Evolutionary conservation across 1,140 invertebrate species (phyloP), one percentile per base, ranked within the genome.

Genomic region (Lanistes nyassanus): DNA sequence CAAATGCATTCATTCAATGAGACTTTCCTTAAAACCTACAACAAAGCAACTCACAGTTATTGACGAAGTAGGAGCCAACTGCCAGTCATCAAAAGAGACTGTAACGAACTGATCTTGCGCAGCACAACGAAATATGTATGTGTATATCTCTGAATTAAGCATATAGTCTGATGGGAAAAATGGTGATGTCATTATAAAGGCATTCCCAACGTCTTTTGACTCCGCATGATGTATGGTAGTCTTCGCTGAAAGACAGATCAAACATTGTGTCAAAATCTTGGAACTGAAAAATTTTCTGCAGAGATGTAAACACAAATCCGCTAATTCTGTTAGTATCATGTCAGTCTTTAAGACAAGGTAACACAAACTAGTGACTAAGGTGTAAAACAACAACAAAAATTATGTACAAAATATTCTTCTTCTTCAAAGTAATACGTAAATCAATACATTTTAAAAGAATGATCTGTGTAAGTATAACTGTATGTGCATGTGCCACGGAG

Each of bases 81-180:
- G 62, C 77, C 77, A 81, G 69, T 81, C 80, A 62, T 78, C 77
- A 74, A 81, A 81, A 9, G 65, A 60, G 23, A 81, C 19, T 2
- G 72, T 66, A 39, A 81, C 64, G 36, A 69, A 74, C 31, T 74
- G 53, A 26, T 66, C 68, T 1, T 60, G 31, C 1, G 31, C 47
- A 1, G 16, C 65, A 56, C 73, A 76, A 36, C 36, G 66, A 60
- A 81, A 77, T 19, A 74, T 6, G 34, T 75, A 81, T 29, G 47
- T 78, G 60, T 71, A 73, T 7, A 69, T 60, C 31, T 81, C 80
- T 1, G 74, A 72, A 67, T 79, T 79, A 23, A 76, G 77, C 2
- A 64, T 29, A 53, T 81, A 81, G 2, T 42, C 42, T 6, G 65
- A 55, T 23, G 80, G 80, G 58, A 81, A 81, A 26, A 74, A 76